Base-by-base conservation (phyloP, 1,140 invertebrate genomes). In the Pseudomyrmex concolor region DNA sequence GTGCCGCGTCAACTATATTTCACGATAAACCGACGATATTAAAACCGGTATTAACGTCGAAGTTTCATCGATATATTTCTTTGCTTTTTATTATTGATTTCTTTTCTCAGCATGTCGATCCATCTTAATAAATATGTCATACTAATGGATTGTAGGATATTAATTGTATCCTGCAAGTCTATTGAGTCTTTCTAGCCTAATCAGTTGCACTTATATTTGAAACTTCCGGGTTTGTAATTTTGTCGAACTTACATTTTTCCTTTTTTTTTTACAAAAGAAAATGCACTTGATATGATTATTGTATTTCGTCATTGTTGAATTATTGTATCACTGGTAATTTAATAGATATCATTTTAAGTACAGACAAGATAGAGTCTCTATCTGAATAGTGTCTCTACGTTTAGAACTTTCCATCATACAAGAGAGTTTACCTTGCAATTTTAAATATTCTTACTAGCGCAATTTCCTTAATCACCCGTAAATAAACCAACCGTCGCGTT, bases 1-100 rank as follows among this genome's bases (percentile, higher is more conserved):
- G 60, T 45, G 80, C 81, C 72, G 59, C 76, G 76, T 80, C 76
- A 80, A 84, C 85, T 63, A 86, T 87, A 84, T 87, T 68, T 86
- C 85, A 70, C 62, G 73, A 71, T 57, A 19, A 64, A 55, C 63
- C 22, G 55, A 57, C 80, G 86, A 87, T 87, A 87, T 87, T 87
- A 86, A 87, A 87, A 84, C 83, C 51, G 72, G 81, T 62, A 77
- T 71, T 80, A 80, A 80, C 54, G 76, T 80, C 66, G 50, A 80
- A 80, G 70, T 50, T 70, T 80, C 34, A 63, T 45, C 66, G 34
- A 57, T 45, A 57, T 45, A 25, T 48, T 43, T 76, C 66, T 45
- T 71, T 25, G 63, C 48, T 68, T 34, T 34, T 43, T 34, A 64
- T 22, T 48, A 60, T 63, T 67, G 63, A 64, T 70, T 80, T 80